Evolutionary conservation across 1,140 invertebrate genomes (phyloP), one percentile per base, ranked within the genome.

Genomic region (Rhagoletis zephyria): DNA sequence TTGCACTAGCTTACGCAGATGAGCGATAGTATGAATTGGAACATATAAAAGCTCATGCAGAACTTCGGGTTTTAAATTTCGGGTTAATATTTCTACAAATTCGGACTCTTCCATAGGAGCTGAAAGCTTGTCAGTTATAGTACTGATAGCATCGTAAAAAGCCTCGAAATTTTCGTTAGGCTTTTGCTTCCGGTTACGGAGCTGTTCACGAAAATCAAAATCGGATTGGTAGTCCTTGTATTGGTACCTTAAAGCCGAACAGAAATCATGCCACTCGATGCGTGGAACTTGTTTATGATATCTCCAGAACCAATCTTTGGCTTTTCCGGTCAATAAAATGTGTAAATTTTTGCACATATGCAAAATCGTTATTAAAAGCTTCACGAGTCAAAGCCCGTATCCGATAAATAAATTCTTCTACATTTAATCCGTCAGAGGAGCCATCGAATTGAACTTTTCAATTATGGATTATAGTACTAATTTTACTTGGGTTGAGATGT

Each of bases 191-290:
- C 87, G 65, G 51, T 40, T 56, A 12, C 81, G 59, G 7, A 85
- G 51, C 16, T 88, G 59, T 30, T 88, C 87, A 12, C 19, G n/a
- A 56, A 85, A n/a, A 48, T 85, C 77, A 48, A 30, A 88, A 14
- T 85, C 42, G 14, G 77, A 67, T 10, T 19, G 16, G 30, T 70
- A 67, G 65, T 64, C 63, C 48, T 87, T 87, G 60, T 67, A 87
- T 85, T 87, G 77, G 59, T 51, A 48, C 16, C 61, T 16, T 4
- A 87, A 60, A 5, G 74, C 87, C 1, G 12, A 16, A 74, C 87
- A 87, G 16, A 87, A 87, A 9, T 85, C 60, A 3, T 64, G n/a
- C 87, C 87, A 87, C 7, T 63, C 77, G 51, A 87, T 51, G 40
- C 9, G n/a, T 19, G 45, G 9, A 12, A 87, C 87, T 40, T 85